These are phyloP conservation scores for Pseudopleuronectes americanus DNA, from an alignment of 2,797 vertebrate species.

Conservation along the genomic window DNA sequence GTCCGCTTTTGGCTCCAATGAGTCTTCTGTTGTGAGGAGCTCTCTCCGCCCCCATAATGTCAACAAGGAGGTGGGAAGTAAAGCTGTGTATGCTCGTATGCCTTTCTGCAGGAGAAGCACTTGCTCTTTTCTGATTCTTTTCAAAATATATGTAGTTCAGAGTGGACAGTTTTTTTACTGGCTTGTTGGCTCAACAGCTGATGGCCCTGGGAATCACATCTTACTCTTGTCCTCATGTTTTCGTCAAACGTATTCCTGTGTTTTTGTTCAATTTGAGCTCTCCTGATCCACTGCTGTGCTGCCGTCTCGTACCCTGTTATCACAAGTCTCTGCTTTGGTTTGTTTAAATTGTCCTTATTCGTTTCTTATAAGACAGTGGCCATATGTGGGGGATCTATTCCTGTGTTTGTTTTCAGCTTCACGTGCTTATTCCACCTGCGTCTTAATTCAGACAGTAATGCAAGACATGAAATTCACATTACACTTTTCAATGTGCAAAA, in stretches of 20 bases:
- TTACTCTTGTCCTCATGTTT: background rate
- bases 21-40: slow-evolving; percentile 29
- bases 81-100: background rate
- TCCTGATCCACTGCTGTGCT: slow-evolving; percentile 6
- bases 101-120: background rate
- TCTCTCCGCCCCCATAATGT: slow-evolving; percentile 28
- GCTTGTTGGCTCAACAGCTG: background rate
- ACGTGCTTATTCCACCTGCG: slow-evolving; percentile 20
- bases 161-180: slow-evolving; percentile 6
- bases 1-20: slow-evolving; percentile 24
- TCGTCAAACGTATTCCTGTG: slow-evolving; percentile 1
- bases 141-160: slow-evolving; percentile 5
- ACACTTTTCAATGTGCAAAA: background rate
- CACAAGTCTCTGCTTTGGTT: slow-evolving; percentile 13
- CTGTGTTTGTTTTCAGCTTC: slow-evolving; percentile 33
- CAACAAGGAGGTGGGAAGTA: slow-evolving; percentile 13
- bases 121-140: slow-evolving; percentile 6
- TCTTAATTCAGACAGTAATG: slow-evolving; percentile 6
- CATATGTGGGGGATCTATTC: slow-evolving; percentile 35
- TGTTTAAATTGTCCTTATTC: slow-evolving; percentile 39
- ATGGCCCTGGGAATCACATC: background rate
- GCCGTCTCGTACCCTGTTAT: slow-evolving; percentile 1
- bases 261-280: slow-evolving; percentile 9
- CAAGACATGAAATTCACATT: slow-evolving; percentile 10
- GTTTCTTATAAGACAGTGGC: slow-evolving; percentile 25